Conservation (phyloP, 2,888 invertebrate species). For the Cephus pygmeus region DNA sequence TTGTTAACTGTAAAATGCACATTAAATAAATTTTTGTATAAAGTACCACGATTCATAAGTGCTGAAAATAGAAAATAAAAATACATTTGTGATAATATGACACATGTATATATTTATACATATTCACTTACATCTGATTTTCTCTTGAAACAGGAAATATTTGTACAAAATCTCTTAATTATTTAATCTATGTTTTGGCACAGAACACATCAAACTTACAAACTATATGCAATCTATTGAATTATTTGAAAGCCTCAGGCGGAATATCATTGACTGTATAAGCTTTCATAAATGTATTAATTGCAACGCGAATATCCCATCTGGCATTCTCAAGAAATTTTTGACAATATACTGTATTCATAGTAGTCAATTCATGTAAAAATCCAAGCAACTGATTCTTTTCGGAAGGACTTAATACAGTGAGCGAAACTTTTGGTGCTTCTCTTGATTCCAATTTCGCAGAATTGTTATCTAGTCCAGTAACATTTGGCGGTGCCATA, state of each 20-base stretch:
- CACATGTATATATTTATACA: constrained; percentile 10
- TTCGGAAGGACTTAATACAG: constrained; percentile 51
- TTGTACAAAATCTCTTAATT: not conserved
- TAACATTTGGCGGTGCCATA: constrained; percentile 40
- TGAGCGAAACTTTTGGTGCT: constrained; percentile 45
- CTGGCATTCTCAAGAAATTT: constrained; percentile 47
- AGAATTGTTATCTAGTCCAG: constrained; percentile 30
- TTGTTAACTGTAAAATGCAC: constrained; percentile 67
- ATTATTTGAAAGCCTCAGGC: constrained; percentile 48
- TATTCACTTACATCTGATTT: not conserved
- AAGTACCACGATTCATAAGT: constrained; percentile 8
- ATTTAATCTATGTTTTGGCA: constrained; percentile 4
- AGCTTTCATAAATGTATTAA: constrained; percentile 53
- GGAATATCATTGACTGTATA: constrained; percentile 58
- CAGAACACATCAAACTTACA: not conserved
- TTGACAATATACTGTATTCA: constrained; percentile 51
- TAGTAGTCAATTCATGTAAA: constrained; percentile 53
- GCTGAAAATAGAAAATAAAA: not conserved
- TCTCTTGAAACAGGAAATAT: constrained; percentile 1
- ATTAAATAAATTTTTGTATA: constrained; percentile 32
- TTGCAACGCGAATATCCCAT: constrained; percentile 58
- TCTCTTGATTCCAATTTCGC: constrained; percentile 21
- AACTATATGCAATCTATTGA: constrained; percentile 9
- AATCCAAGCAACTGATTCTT: constrained; percentile 54
- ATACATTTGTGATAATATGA: constrained; percentile 6